phyloP scores from a whole-genome alignment of 2,113 vertebrate species.

The Urocitellus parryii region DNA sequence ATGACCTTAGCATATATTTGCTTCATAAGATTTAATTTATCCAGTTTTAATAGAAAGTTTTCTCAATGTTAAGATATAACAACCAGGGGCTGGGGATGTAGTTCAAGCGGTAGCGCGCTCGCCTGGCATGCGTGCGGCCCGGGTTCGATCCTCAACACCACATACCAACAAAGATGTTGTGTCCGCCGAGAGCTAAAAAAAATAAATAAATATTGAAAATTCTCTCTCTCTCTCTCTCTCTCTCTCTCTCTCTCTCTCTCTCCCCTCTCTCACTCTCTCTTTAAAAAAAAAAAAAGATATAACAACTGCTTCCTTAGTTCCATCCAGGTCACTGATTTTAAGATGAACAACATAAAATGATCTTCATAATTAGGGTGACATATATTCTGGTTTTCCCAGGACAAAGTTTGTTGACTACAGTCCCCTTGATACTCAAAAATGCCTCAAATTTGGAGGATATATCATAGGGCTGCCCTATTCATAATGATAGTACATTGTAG shows the following conservation, averaged over 20 bases:
- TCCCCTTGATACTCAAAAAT: neutral
- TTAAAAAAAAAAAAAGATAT: too few species aligned
- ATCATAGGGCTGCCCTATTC: neutral
- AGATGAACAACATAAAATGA: constrained; percentile 20
- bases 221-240: too few species aligned
- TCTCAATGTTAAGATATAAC: neutral
- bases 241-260: too few species aligned
- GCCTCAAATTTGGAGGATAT: neutral
- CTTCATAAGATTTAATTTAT: neutral
- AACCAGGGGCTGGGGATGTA: too few species aligned
- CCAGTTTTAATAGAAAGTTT: neutral
- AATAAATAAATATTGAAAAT: too few species aligned
- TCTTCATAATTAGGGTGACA: neutral
- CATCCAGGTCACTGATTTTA: neutral
- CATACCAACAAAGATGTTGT: too few species aligned
- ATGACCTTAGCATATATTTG: neutral
- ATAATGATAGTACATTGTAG: neutral
- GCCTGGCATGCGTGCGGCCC: too few species aligned
- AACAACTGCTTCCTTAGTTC: neutral
- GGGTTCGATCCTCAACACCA: too few species aligned
- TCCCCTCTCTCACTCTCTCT: too few species aligned
- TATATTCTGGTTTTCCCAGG: neutral
- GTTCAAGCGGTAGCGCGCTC: too few species aligned
- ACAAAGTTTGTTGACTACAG: neutral
- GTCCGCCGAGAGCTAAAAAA: too few species aligned